A percentile compares a stretch with the other conserved stretches of the same genome.
Evolutionary conservation across 2,888 invertebrate genomes (phyloP).

Genomic region (Cantharis flavilabris): DNA sequence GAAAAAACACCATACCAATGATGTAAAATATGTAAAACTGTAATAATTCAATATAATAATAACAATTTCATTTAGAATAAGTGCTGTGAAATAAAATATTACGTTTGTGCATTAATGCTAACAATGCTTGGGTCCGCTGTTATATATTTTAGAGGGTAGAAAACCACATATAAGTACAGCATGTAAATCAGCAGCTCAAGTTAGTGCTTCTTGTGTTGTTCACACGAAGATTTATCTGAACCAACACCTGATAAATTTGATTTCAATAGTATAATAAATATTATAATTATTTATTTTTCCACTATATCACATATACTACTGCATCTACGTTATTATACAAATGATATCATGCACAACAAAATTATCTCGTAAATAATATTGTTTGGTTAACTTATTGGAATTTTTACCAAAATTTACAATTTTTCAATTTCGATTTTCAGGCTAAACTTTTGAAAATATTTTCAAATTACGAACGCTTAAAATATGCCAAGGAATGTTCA

Average conservation of each 20-base stretch:
- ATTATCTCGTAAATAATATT: neutral
- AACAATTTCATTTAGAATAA: neutral
- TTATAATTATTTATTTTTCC: neutral
- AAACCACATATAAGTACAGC: conserved; percentile 35
- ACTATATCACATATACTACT: neutral
- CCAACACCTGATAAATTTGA: conserved; percentile 48
- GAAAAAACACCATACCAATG: too few relatives aligned
- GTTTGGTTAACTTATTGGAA: neutral
- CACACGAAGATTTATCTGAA: conserved; percentile 51
- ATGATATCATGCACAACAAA: neutral
- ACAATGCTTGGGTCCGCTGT: conserved; percentile 5
- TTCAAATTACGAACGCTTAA: neutral
- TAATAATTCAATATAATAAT: neutral
- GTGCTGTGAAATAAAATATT: neutral
- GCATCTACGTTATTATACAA: too few relatives aligned
- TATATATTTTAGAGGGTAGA: conserved; percentile 30
- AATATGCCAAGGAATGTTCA: neutral
- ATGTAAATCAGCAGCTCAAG: conserved; percentile 48
- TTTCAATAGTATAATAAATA: neutral
- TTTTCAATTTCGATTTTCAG: neutral
- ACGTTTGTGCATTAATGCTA: neutral
- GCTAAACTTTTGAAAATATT: neutral
- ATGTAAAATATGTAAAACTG: too few relatives aligned
- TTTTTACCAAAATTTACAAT: neutral
- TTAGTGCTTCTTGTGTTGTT: conserved; percentile 47